These are phyloP conservation scores for Podarcis siculus DNA, from an alignment of 2,797 vertebrate genomes.

Conservation along the genomic window DNA sequence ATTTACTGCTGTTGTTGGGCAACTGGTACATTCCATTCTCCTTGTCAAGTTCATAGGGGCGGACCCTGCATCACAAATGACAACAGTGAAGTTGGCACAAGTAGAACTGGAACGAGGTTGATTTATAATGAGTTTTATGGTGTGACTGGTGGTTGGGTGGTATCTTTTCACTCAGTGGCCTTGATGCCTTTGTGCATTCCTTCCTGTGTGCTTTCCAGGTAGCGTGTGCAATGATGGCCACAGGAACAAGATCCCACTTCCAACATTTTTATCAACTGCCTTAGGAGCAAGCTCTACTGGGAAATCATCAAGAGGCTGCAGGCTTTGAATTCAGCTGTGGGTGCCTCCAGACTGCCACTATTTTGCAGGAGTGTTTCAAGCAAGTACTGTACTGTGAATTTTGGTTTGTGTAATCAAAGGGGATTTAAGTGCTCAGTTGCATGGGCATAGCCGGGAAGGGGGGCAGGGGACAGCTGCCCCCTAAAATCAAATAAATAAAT, in stretches of 20 bases:
- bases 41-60: not conserved
- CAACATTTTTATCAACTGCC: not conserved
- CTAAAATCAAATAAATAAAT: no score
- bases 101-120: not conserved
- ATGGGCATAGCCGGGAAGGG: no score
- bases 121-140: conserved; percentile 13
- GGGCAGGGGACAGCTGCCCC: no score
- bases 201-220: not conserved
- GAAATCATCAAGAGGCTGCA: not conserved
- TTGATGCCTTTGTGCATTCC: not conserved
- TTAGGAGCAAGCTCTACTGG: not conserved
- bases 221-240: not conserved
- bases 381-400: no score
- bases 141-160: not conserved
- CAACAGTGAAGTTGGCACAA: not conserved
- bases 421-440: no score
- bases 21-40: not conserved
- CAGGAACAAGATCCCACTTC: not conserved
- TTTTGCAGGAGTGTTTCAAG: no score
- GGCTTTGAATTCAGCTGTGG: not conserved
- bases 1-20: not conserved
- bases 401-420: no score
- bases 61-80: not conserved
- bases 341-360: no score
- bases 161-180: not conserved